These are phyloP conservation scores for Ptilodon capucinus DNA, from an alignment of 2,888 invertebrate species.

Conservation along the genomic window DNA sequence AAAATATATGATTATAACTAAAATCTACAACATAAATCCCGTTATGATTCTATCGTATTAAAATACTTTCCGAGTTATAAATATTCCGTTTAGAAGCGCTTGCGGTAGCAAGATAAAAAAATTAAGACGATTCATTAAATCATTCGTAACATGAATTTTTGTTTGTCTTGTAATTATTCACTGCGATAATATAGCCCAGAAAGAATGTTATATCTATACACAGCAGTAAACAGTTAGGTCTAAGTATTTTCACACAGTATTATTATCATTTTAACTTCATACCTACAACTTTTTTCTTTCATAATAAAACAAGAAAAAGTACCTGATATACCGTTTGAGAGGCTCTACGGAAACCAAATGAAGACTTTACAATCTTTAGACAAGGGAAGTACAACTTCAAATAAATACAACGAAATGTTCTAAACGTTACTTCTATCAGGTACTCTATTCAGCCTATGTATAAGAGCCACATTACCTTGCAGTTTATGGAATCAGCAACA, in stretches of 20 bases:
- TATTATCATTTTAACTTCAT: too few species aligned
- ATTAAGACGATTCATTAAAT: background rate
- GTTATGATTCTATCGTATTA: background rate
- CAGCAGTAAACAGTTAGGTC: too few species aligned
- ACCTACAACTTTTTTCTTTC: too few species aligned
- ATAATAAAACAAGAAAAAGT: too few species aligned
- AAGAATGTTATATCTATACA: too few species aligned
- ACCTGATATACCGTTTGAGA: too few species aligned
- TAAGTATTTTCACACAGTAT: too few species aligned
- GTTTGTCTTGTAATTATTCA: slow-evolving; percentile 1
- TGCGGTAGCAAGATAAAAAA: background rate
- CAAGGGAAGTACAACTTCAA: too few species aligned
- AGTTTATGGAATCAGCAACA: slow-evolving; percentile 94
- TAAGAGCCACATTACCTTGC: background rate
- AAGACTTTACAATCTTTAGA: too few species aligned
- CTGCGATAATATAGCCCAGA: background rate
- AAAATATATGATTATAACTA: background rate
- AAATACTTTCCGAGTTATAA: background rate
- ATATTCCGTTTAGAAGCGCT: background rate
- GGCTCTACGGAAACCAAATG: too few species aligned
- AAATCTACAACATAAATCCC: background rate
- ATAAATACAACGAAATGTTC: too few species aligned
- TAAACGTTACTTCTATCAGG: too few species aligned
- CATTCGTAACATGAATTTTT: background rate
- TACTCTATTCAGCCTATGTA: background rate